Conservation (phyloP, 2,113 vertebrate genomes). For the Grus americana region DNA sequence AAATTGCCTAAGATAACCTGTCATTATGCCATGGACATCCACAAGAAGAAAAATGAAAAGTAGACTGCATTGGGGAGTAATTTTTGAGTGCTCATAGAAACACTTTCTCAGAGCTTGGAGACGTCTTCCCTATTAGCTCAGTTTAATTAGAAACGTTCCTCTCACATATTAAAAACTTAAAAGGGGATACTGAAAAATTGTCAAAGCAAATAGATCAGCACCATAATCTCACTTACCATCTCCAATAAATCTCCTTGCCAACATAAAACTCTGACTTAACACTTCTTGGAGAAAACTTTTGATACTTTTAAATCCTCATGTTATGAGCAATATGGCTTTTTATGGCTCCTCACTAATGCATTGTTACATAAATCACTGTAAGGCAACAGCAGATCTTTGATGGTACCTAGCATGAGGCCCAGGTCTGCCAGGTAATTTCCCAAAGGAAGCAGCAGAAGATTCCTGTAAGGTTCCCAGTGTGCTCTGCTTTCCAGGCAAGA, state of each 20-base stretch:
- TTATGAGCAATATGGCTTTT: background rate
- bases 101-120: background rate
- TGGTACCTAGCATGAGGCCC: background rate
- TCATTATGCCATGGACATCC: background rate
- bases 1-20: background rate
- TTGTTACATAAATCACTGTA: background rate
- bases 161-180: background rate
- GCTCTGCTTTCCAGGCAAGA: background rate
- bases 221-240: background rate
- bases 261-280: background rate
- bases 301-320: background rate
- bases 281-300: background rate
- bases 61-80: background rate
- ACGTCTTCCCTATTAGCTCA: background rate
- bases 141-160: background rate
- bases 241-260: background rate
- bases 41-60: background rate
- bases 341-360: background rate
- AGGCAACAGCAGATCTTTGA: background rate
- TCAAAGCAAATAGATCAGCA: background rate
- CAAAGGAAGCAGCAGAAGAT: background rate
- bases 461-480: background rate
- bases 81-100: background rate
- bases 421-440: background rate
- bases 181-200: background rate